Conservation (phyloP, 2,888 invertebrate genomes). For the Gasteruption jaculator region DNA sequence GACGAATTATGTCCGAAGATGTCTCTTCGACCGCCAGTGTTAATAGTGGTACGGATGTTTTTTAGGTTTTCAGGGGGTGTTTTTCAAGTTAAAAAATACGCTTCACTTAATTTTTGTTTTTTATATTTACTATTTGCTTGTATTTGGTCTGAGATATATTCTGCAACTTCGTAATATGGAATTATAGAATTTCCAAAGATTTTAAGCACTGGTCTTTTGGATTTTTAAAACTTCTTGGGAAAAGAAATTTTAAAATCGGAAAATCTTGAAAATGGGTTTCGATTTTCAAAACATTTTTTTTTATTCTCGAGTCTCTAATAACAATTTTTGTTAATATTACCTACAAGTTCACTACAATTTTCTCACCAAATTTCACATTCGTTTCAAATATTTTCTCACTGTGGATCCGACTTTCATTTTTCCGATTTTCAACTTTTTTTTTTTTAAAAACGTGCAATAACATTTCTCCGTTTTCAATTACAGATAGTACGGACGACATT, state of each 20-base stretch:
- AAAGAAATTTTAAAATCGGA: constrained; percentile 2
- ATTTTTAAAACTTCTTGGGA: not conserved
- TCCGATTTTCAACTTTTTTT: constrained; percentile 3
- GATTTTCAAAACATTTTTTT: not conserved
- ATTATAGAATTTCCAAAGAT: no score
- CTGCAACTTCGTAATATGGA: no score
- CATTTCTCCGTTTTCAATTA: constrained; percentile 12
- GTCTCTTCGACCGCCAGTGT: constrained; percentile 36
- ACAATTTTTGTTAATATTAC: constrained; percentile 3
- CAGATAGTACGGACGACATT: constrained; percentile 85
- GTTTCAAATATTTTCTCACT: not conserved
- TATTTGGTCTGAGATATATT: no score
- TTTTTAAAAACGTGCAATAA: not conserved
- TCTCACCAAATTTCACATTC: not conserved
- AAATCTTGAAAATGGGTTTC: not conserved
- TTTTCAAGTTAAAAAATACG: not conserved
- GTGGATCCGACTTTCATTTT: not conserved
- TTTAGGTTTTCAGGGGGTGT: constrained; percentile 7
- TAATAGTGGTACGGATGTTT: constrained; percentile 39
- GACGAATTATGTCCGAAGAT: constrained; percentile 51
- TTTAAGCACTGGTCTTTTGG: not conserved
- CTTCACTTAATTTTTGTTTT: no score
- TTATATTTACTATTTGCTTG: not conserved
- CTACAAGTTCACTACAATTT: not conserved
- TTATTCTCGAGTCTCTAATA: no score